Evolutionary conservation across 1,140 invertebrate genomes (phyloP).

Genomic region (Drosophila pandora): DNA sequence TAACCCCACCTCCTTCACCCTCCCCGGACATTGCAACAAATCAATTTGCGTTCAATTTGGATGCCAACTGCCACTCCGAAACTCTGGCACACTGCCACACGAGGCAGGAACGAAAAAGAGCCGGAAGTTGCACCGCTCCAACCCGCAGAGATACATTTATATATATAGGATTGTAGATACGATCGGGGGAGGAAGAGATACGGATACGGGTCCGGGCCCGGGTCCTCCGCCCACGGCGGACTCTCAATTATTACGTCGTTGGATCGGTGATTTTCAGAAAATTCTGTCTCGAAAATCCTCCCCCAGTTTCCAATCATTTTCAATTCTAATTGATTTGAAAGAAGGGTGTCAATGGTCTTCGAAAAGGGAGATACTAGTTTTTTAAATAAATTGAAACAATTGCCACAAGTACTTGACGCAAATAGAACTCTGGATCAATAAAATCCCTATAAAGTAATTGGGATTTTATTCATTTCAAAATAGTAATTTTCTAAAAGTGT

Average conservation of each 20-base stretch:
- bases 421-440: background rate
- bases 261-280: constrained; percentile 33
- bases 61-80: constrained; percentile 6
- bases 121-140: constrained; percentile 44
- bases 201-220: constrained; percentile 33
- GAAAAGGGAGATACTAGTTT: background rate
- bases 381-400: background rate
- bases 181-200: constrained; percentile 9
- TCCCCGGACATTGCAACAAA: constrained; percentile 41
- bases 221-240: background rate
- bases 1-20: background rate
- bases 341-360: background rate
- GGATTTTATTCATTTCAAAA: background rate
- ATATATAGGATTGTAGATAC: background rate
- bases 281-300: background rate
- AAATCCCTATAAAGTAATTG: background rate
- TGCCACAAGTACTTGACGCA: background rate
- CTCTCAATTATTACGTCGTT: constrained; percentile 59
- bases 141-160: background rate
- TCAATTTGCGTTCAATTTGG: constrained; percentile 62
- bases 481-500: background rate
- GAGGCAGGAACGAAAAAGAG: constrained; percentile 11
- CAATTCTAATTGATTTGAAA: background rate
- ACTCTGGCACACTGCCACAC: constrained; percentile 13
- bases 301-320: background rate